A percentile compares a stretch with the other conserved stretches of the same genome.
Evolutionary conservation across 2,888 invertebrate species (phyloP).

Genomic region (Tineola bisselliella): DNA sequence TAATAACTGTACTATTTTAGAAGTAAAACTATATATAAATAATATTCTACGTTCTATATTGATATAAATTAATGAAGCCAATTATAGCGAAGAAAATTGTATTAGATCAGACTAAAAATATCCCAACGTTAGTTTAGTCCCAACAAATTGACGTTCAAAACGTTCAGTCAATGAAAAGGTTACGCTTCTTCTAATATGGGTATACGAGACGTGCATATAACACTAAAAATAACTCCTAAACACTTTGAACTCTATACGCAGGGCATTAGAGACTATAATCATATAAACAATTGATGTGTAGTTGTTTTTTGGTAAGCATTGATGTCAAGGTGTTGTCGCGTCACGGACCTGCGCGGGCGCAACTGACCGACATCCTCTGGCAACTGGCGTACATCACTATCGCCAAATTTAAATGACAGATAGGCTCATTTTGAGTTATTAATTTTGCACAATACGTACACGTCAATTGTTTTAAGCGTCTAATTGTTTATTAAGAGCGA

Average conservation of each 20-base stretch:
- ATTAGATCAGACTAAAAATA: neutral
- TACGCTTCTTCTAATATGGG: slow-evolving; percentile 6
- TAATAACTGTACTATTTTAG: neutral
- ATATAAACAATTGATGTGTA: neutral
- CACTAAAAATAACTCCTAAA: neutral
- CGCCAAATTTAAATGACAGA: slow-evolving; percentile 10
- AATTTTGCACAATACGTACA: neutral
- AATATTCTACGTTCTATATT: too few species aligned
- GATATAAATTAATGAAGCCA: too few species aligned
- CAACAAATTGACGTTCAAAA: neutral
- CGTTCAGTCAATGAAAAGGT: slow-evolving; percentile 3
- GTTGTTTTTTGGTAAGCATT: neutral
- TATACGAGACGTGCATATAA: neutral
- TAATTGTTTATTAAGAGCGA: neutral
- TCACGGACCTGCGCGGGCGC: neutral
- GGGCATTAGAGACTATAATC: neutral
- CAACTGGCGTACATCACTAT: slow-evolving; percentile 8
- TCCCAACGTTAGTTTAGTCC: neutral
- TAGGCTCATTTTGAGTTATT: slow-evolving; percentile 6
- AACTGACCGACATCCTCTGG: slow-evolving; percentile 8
- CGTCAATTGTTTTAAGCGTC: neutral
- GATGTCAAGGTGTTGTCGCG: slow-evolving; percentile 5
- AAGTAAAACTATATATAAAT: neutral
- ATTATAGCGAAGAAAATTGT: neutral
- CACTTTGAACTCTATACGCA: neutral